Percentiles rank a stretch among this genome's conserved stretches.
Evolutionary conservation across 2,113 vertebrate species (phyloP).

Genomic region (Pelusios castaneus): DNA sequence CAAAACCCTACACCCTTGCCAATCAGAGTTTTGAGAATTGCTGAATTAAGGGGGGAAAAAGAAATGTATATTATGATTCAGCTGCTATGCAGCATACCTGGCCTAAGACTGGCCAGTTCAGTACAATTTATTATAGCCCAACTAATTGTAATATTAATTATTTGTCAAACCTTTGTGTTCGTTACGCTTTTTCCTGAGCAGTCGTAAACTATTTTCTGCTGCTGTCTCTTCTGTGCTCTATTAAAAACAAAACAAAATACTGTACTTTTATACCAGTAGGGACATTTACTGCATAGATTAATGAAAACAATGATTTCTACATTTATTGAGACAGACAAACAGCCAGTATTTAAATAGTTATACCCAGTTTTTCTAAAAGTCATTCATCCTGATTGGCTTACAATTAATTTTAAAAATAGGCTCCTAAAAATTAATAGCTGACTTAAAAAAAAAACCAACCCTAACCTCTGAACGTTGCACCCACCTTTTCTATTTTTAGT

Average conservation of each 20-base stretch:
- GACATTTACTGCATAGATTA: background rate
- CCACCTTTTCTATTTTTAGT: background rate
- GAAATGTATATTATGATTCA: background rate
- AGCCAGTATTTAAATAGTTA: background rate
- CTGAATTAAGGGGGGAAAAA: fast-evolving
- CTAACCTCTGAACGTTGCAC: background rate
- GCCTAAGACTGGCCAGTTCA: background rate
- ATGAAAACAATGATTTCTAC: background rate
- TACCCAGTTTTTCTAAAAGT: background rate
- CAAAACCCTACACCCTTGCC: fast-evolving
- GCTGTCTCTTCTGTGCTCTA: constrained; percentile 47
- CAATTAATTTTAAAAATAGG: background rate
- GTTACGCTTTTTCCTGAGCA: constrained; percentile 45
- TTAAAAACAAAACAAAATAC: constrained; percentile 7
- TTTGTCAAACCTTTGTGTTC: constrained; percentile 56
- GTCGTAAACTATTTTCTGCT: constrained; percentile 35
- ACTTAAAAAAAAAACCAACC: background rate
- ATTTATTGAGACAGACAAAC: background rate
- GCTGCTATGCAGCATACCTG: background rate
- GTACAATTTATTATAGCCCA: fast-evolving
- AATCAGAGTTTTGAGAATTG: background rate
- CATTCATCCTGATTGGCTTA: background rate
- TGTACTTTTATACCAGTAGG: background rate
- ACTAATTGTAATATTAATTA: background rate
- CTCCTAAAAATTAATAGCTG: background rate